Evolutionary conservation across 2,888 invertebrate genomes (phyloP), one percentile per base, ranked within the genome.

Genomic region (Drosophila tripunctata): DNA sequence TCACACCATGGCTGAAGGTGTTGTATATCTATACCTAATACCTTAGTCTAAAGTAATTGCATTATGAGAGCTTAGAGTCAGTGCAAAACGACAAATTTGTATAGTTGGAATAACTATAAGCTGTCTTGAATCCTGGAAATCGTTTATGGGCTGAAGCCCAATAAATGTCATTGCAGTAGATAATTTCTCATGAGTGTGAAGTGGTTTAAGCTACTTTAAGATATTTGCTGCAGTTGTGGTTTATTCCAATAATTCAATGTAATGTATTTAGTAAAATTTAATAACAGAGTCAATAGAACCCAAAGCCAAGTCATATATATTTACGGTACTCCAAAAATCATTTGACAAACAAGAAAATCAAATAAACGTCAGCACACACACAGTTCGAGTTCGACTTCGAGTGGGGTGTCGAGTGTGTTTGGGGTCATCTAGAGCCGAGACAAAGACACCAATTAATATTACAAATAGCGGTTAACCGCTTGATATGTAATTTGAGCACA

Each of bases 391-490:
- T 30, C 10, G n/a, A 35, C 2, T 7, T 12, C 30, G 38, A 19
- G 40, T 50, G 22, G n/a, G 12, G 14, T 51, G 17, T 44, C n/a
- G 44, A 22, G 15, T 43, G 30, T 14, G 52, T 35, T n/a, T 44
- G 44, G 30, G 54, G 24, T 47, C 61, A 44, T 17, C 40, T 38
- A 24, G 7, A 7, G 17, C 47, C 43, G n/a, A 35, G 10, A 38
- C 30, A 66, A 76, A 72, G 68, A 65, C 58, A 58, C 61, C 74
- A 81, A 81, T 81, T 81, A 84, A 81, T 81, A 78, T 76, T 40
- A 58, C 76, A 84, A 81, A 78, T 67, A 54, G 71, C 61, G 81
- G 81, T 67, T 78, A 81, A 76, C 81, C 84, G 57, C 70, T 48
- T 75, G 62, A 70, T 62, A 75, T 65, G 56, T 69, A 51, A 66